These are phyloP conservation scores for Pyrocoelia pectoralis DNA, from an alignment of 2,888 invertebrate genomes.

Conservation along the genomic window DNA sequence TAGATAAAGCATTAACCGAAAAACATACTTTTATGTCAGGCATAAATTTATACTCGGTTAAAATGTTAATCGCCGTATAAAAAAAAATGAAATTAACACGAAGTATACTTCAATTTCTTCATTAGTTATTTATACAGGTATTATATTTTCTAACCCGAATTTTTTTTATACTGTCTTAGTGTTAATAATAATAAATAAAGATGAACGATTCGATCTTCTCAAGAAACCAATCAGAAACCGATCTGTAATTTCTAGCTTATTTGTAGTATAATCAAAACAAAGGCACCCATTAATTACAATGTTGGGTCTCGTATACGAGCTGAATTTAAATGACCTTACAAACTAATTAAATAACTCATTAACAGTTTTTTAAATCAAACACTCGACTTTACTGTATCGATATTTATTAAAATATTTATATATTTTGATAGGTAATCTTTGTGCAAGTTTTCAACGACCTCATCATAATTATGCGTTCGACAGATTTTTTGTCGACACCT, in stretches of 20 bases:
- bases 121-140: slow-evolving; percentile 49
- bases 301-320: slow-evolving; percentile 51
- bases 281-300: slow-evolving; percentile 58
- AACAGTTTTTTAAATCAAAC: slow-evolving; percentile 46
- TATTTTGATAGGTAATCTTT: neutral
- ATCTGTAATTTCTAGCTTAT: slow-evolving; percentile 57
- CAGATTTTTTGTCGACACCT: neutral
- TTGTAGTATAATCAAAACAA: slow-evolving; percentile 58
- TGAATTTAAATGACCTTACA: slow-evolving; percentile 51
- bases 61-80: slow-evolving; percentile 6
- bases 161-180: slow-evolving; percentile 11
- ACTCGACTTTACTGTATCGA: slow-evolving; percentile 14
- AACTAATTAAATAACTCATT: slow-evolving; percentile 57
- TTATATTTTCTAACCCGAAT: neutral
- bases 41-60: slow-evolving; percentile 3
- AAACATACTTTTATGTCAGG: neutral
- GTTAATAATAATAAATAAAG: slow-evolving; percentile 28
- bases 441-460: neutral
- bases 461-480: neutral
- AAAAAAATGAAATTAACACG: slow-evolving; percentile 51
- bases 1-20: neutral
- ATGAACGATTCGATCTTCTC: slow-evolving; percentile 41
- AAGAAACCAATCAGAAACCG: slow-evolving; percentile 56
- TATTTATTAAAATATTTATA: slow-evolving; percentile 3
- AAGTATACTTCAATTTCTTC: slow-evolving; percentile 53